Conservation (phyloP, 2,888 invertebrate genomes). For the Acanthosoma haemorrhoidale region DNA sequence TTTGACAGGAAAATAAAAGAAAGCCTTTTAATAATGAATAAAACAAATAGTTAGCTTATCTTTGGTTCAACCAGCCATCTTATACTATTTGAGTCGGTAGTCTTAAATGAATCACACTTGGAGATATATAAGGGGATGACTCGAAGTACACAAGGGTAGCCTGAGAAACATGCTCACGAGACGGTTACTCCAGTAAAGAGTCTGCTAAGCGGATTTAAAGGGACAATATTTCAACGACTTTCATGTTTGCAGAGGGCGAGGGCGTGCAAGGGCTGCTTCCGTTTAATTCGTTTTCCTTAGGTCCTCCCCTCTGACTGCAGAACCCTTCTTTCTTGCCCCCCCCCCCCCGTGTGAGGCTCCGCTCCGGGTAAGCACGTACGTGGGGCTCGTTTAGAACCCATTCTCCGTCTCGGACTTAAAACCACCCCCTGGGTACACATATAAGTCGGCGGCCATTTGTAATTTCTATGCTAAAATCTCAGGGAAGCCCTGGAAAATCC, state of each 20-base stretch:
- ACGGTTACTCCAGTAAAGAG: too few relatives aligned
- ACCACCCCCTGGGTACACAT: constrained; percentile 28
- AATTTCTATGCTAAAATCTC: constrained; percentile 40
- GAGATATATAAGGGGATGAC: too few relatives aligned
- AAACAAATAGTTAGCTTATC: too few relatives aligned
- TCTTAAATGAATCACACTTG: too few relatives aligned
- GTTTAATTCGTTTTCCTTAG: constrained; percentile 17
- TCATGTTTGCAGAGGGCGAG: not conserved
- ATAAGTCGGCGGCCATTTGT: constrained; percentile 39
- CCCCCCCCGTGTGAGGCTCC: constrained; percentile 12
- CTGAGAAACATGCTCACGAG: too few relatives aligned
- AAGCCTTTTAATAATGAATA: too few relatives aligned
- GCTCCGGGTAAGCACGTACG: constrained; percentile 30
- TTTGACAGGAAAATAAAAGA: too few relatives aligned
- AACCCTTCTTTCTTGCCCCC: constrained; percentile 13
- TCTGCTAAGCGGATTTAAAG: too few relatives aligned
- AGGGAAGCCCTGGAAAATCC: constrained; percentile 25
- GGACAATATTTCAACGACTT: not conserved
- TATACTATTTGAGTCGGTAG: too few relatives aligned
- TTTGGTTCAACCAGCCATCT: too few relatives aligned
- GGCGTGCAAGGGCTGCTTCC: not conserved
- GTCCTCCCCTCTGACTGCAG: constrained; percentile 9
- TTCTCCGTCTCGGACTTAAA: constrained; percentile 18
- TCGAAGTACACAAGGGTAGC: too few relatives aligned
- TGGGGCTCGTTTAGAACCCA: not conserved